Conservation (phyloP, 2,113 vertebrate species). For the Clarias magur region DNA sequence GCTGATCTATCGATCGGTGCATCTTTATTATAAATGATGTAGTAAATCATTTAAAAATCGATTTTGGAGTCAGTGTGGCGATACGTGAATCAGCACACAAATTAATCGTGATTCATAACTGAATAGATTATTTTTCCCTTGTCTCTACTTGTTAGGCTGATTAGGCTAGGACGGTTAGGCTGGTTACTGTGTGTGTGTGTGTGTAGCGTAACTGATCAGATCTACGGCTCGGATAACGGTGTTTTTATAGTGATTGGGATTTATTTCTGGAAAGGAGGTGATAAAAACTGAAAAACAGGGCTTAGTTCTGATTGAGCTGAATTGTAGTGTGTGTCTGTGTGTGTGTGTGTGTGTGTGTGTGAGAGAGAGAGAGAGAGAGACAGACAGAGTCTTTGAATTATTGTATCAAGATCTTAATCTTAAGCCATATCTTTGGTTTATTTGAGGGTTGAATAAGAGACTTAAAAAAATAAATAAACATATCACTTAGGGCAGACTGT, state of each 20-base stretch:
- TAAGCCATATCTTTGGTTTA: neutral
- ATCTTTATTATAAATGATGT: no score
- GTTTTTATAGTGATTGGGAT: constrained; percentile 64
- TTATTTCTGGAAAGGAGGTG: constrained; percentile 57
- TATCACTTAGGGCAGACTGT: neutral
- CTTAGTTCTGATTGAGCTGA: constrained; percentile 60
- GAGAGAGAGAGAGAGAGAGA: neutral
- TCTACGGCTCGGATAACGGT: constrained; percentile 55
- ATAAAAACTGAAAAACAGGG: constrained; percentile 51
- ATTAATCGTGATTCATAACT: no score
- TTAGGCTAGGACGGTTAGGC: neutral
- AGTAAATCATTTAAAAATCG: no score
- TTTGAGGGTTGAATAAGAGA: neutral
- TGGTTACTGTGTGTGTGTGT: constrained; percentile 21
- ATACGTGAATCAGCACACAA: no score
- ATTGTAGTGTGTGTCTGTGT: constrained; percentile 34
- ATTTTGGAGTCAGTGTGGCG: no score
- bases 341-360: neutral
- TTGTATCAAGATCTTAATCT: neutral
- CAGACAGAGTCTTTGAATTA: neutral
- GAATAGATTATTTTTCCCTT: no score
- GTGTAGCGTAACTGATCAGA: constrained; percentile 3
- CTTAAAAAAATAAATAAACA: neutral
- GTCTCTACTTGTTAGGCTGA: neutral
- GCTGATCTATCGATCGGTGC: no score